Evolutionary conservation across 2,113 vertebrate genomes (phyloP), one percentile per base, ranked within the genome.

Genomic region (Chaenocephalus aceratus): DNA sequence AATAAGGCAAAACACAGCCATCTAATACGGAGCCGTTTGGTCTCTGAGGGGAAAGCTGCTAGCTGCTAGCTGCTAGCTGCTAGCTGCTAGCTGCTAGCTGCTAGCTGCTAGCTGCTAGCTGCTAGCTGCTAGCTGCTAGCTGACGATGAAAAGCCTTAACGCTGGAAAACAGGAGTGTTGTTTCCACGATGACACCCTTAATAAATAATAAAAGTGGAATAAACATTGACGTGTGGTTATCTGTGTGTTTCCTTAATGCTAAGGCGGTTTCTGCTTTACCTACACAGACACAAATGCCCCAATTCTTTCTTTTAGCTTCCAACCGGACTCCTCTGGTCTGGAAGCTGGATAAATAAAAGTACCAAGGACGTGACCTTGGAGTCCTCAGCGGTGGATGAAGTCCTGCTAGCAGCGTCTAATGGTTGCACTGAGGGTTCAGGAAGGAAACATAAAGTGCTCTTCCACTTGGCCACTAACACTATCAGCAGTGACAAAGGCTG

Each of bases 341-440:
- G 56, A 75, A 69, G 59, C 21, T 41, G 3, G 15, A 13, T 5
- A 26, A 46, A 73, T 18, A 1, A 53, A 8, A 57, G 26, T 3
- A 73, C 6, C 34, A 65, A 77, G 78, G 63, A 65, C 68, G 13
- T 10, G 76, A 56, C 86, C 60, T 78, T 70, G 53, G 10, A 30
- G 14, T 58, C 16, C 16, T 46, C 36, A 23, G 46, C 46, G 64
- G 72, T n/a, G 48, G 36, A 6, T 41, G 36, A 41, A 41, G 36
- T 36, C 44, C 10, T 16, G 58, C 34, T 61, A 23, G 46, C 51
- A 72, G 69, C 77, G 54, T 18, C 41, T 73, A 53, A 52, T 75
- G 73, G 18, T 61, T 59, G 62, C 53, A 23, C 10, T 9, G 52
- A 54, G 52, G 52, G 9, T 54, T 10, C 52, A 8, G 36, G 6